Percentiles rank a stretch among this genome's conserved stretches.
phyloP scores from a whole-genome alignment of 2,113 vertebrate species.

The Cynoglossus semilaevis region DNA sequence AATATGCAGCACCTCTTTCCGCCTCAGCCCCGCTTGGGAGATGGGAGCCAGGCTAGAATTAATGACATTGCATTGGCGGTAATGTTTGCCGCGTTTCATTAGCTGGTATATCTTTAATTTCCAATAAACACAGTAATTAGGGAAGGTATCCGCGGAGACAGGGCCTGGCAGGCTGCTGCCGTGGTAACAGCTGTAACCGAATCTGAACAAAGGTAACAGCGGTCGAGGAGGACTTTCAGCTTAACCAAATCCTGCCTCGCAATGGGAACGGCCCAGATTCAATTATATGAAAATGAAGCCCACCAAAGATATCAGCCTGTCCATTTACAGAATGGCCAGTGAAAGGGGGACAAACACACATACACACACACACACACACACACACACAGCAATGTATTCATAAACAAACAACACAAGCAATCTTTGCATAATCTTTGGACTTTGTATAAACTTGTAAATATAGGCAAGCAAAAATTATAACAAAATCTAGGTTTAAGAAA shows the following conservation, averaged over 20 bases:
- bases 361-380: conserved; percentile 7
- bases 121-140: conserved; percentile 84
- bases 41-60: conserved; percentile 75
- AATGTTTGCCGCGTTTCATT: conserved; percentile 81
- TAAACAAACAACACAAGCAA: not conserved
- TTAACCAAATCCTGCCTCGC: conserved; percentile 77
- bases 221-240: conserved; percentile 73
- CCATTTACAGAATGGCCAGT: conserved; percentile 49
- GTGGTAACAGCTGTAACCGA: conserved; percentile 77
- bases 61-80: conserved; percentile 77
- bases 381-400: conserved; percentile 2
- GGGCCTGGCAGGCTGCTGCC: conserved; percentile 69
- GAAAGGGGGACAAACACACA: conserved; percentile 22
- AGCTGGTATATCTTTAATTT: conserved; percentile 83
- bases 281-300: conserved; percentile 82
- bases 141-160: conserved; percentile 74
- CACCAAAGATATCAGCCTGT: conserved; percentile 63
- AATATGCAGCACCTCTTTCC: conserved; percentile 66
- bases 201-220: conserved; percentile 73
- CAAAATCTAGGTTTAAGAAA: no score
- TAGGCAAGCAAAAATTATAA: no score
- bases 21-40: conserved; percentile 69
- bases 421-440: no score
- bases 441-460: no score
- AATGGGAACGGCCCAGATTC: conserved; percentile 71